Evolutionary conservation across 2,888 invertebrate species (phyloP).

Genomic region (Drosophila tripunctata): DNA sequence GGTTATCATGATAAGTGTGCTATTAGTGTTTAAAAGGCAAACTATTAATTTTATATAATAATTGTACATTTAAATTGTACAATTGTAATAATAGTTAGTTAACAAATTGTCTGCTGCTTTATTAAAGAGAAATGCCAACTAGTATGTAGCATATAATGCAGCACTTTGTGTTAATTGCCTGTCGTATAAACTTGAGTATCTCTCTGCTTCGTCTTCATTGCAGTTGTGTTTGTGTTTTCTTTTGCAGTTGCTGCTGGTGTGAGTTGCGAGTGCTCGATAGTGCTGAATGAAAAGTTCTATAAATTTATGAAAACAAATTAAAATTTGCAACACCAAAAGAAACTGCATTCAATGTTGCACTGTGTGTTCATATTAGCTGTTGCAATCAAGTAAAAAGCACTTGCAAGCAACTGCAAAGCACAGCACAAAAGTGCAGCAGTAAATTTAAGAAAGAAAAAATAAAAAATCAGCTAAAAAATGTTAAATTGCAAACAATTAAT

Average conservation of each 20-base stretch:
- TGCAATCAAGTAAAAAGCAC: neutral
- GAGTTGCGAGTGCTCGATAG: constrained; percentile 18
- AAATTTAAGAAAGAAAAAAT: no score
- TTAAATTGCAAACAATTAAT: neutral
- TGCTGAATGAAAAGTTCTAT: constrained; percentile 29
- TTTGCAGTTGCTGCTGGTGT: constrained; percentile 43
- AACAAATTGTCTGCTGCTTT: no score
- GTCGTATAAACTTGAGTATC: constrained; percentile 38
- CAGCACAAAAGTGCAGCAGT: constrained; percentile 9
- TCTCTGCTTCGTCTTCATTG: constrained; percentile 34
- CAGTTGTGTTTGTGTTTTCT: constrained; percentile 55
- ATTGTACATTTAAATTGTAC: no score
- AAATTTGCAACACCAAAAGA: constrained; percentile 7
- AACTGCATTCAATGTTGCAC: neutral
- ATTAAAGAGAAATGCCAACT: no score
- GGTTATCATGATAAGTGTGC: neutral
- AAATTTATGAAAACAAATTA: constrained; percentile 16
- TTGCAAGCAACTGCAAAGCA: constrained; percentile 1
- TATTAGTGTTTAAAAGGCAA: no score
- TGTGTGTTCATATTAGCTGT: constrained; percentile 11
- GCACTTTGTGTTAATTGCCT: neutral
- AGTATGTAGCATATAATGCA: neutral
- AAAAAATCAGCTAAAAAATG: constrained; percentile 6
- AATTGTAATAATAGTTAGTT: no score
- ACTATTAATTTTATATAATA: no score